These are phyloP conservation scores for Eira barbara DNA, from an alignment of 2,113 vertebrate species.

Conservation along the genomic window DNA sequence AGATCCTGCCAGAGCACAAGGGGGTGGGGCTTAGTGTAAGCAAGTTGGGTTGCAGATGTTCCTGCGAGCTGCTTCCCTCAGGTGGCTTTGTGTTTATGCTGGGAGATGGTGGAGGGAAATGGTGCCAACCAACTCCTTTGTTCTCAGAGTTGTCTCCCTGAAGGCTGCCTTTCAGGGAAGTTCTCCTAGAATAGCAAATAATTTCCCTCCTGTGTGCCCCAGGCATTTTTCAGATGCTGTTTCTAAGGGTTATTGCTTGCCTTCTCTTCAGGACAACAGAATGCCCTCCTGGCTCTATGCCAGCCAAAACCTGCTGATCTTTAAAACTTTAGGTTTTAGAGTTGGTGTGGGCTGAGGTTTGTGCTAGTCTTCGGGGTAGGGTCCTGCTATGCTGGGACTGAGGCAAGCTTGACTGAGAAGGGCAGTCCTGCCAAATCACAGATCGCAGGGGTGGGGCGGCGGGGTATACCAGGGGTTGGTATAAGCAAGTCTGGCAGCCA, in stretches of 20 bases:
- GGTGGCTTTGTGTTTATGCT: background rate
- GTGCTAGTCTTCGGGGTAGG: background rate
- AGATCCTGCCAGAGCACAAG: background rate
- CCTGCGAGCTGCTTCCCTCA: background rate
- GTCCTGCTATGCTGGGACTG: background rate
- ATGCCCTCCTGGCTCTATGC: background rate
- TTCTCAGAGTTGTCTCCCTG: background rate
- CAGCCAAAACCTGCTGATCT: background rate
- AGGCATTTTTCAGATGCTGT: background rate
- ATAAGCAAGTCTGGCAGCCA: background rate
- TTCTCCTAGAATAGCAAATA: background rate
- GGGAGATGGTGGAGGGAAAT: background rate
- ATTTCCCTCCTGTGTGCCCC: background rate
- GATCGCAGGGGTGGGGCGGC: no score
- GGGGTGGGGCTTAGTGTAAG: background rate
- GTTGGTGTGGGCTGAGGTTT: background rate
- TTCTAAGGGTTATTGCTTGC: background rate
- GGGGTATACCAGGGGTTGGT: no score
- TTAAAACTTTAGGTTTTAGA: background rate
- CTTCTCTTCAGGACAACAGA: background rate
- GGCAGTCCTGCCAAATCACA: background rate
- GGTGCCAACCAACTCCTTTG: background rate
- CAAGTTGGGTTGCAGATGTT: background rate
- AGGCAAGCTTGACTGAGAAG: background rate
- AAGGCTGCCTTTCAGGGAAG: background rate